Conservation (phyloP, 2,797 vertebrate species). For the Leptoclinus maculatus region DNA sequence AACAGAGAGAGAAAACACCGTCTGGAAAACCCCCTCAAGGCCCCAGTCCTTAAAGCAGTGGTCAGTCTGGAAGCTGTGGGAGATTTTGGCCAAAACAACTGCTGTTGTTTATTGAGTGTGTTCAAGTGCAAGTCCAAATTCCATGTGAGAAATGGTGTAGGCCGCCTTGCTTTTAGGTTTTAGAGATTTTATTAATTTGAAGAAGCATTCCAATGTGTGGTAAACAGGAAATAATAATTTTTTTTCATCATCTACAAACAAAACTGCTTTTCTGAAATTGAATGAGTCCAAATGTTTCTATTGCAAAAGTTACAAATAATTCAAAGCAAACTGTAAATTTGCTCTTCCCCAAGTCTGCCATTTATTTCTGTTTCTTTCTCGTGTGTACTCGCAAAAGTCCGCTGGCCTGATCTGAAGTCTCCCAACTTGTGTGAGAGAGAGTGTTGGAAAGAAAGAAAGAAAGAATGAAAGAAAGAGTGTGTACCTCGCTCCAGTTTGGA, state of each 20-base stretch:
- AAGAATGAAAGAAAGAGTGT: constrained; percentile 50
- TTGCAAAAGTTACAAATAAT: neutral
- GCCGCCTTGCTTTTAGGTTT: neutral
- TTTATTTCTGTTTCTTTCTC: constrained; percentile 25
- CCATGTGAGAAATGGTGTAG: neutral
- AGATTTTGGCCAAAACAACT: constrained; percentile 55
- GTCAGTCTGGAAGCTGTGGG: constrained; percentile 62
- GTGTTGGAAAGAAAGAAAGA: constrained; percentile 22
- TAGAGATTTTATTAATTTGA: neutral
- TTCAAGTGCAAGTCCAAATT: neutral
- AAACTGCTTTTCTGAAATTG: neutral
- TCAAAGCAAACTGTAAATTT: constrained; percentile 8
- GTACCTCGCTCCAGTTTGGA: constrained; percentile 81
- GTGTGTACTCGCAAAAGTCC: constrained; percentile 47
- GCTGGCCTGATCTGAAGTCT: constrained; percentile 69
- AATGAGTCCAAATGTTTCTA: constrained; percentile 1
- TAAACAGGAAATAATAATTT: neutral
- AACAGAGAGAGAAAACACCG: constrained; percentile 65
- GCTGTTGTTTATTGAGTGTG: constrained; percentile 26
- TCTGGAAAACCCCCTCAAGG: constrained; percentile 66
- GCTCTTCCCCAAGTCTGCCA: neutral
- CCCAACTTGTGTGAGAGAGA: constrained; percentile 60
- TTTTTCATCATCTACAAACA: constrained; percentile 2
- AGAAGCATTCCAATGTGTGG: neutral
- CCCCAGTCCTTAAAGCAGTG: constrained; percentile 53